Evolutionary conservation across 2,888 invertebrate species (phyloP).

Genomic region (Ernsta delagoae): DNA sequence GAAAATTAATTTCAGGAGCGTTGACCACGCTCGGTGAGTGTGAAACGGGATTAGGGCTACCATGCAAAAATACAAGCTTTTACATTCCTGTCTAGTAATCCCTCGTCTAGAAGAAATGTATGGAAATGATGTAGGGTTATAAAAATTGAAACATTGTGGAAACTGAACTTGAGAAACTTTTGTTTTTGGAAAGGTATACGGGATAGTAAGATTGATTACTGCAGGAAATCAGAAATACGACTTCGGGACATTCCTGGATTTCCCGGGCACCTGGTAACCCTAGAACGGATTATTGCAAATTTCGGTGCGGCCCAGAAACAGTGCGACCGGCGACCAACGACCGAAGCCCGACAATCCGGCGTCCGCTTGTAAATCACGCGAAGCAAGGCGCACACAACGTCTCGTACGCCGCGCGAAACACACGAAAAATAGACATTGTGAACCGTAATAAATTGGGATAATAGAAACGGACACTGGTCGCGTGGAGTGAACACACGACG

Average conservation of each 20-base stretch:
- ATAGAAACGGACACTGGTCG: slow-evolving; percentile 68
- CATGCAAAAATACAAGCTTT: too few relatives aligned
- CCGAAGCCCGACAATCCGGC: slow-evolving; percentile 41
- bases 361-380: slow-evolving; percentile 74
- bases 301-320: slow-evolving; percentile 76
- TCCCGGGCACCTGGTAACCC: too few relatives aligned
- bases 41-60: slow-evolving; percentile 16
- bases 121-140: too few relatives aligned
- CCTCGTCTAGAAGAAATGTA: too few relatives aligned
- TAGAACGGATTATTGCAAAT: slow-evolving; percentile 56
- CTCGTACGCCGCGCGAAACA: slow-evolving; percentile 56
- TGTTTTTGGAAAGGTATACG: too few relatives aligned
- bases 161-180: too few relatives aligned
- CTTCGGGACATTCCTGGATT: too few relatives aligned
- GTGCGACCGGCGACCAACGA: slow-evolving; percentile 41
- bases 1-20: slow-evolving; percentile 54
- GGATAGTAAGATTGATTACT: too few relatives aligned
- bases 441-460: slow-evolving; percentile 75
- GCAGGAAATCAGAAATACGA: too few relatives aligned
- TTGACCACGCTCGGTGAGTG: slow-evolving; percentile 50
- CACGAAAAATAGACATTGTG: slow-evolving; percentile 80
- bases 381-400: slow-evolving; percentile 67
- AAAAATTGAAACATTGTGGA: too few relatives aligned
- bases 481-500: slow-evolving; percentile 64
- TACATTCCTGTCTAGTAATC: too few relatives aligned